phyloP scores from a whole-genome alignment of 2,888 invertebrate species.

The Gnatocerus cornutus region DNA sequence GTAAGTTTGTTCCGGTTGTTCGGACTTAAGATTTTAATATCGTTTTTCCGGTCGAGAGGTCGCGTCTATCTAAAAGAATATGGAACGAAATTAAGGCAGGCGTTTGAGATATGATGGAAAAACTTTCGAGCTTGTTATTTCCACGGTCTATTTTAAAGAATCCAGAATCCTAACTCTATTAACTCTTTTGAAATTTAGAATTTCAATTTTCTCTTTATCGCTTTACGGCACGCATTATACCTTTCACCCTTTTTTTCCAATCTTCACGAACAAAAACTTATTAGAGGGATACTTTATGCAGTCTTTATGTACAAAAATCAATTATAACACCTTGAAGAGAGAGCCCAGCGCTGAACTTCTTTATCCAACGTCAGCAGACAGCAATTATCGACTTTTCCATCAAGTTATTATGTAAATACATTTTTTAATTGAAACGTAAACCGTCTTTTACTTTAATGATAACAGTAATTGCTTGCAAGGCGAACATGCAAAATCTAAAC shows the following conservation, averaged over 20 bases:
- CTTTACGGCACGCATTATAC: slow-evolving; percentile 66
- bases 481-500: slow-evolving; percentile 14
- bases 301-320: slow-evolving; percentile 53
- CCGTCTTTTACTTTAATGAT: slow-evolving; percentile 2
- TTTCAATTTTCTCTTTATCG: slow-evolving; percentile 70
- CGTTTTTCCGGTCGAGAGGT: slow-evolving; percentile 59
- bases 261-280: slow-evolving; percentile 54
- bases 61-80: slow-evolving; percentile 57
- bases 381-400: slow-evolving; percentile 38
- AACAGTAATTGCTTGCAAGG: slow-evolving; percentile 22
- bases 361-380: slow-evolving; percentile 3
- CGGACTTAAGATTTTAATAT: slow-evolving; percentile 50
- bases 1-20: slow-evolving; percentile 33
- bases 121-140: slow-evolving; percentile 64
- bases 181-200: slow-evolving; percentile 68
- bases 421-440: slow-evolving; percentile 43
- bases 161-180: slow-evolving; percentile 63
- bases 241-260: slow-evolving; percentile 58
- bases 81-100: slow-evolving; percentile 61
- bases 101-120: slow-evolving; percentile 65
- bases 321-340: slow-evolving; percentile 44
- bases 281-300: slow-evolving; percentile 53
- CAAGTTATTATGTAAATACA: slow-evolving; percentile 40
- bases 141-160: slow-evolving; percentile 60
- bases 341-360: slow-evolving; percentile 3